Base-by-base conservation (phyloP, 30 jellyfish, hydroid and myxozoan genomes). In the Aurelia coerulea region DNA sequence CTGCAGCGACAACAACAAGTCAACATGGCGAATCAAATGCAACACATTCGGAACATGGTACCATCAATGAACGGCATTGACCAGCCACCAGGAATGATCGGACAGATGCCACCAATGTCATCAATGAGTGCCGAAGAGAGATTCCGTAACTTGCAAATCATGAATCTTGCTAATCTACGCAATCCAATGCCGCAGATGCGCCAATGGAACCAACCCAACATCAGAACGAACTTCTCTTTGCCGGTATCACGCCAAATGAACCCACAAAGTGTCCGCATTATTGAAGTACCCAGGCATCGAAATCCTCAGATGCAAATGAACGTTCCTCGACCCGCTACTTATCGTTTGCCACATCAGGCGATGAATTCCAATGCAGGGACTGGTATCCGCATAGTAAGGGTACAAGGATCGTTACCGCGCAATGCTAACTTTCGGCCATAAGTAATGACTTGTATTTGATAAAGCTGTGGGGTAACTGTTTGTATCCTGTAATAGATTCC, bases 1-100 rank as follows among this genome's bases (percentile, higher is more conserved):
- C 14, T 39, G 42, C 90, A 80, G 65, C 74, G 68, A 73, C 81
- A 49, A 14, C 92, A 70, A 42, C 92, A 83, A 60, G 81, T 46
- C n/a, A 13, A 29, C 15, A 59, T 83, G 65, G 81, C 73, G 65
- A 35, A 18, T 51, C 86, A 62, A 51, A 72, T 71, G 17, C 93
- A 74, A 41, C 75, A 74, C 4, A 10, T 84, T 51, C 88, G 68
- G 2, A 77, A 37, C 13, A 74, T 50, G 0, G 50, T 12, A 10
- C 42, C 37, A 18, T 4, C 34, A 29, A 50, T 31, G 76, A 23
- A 31, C 4, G 64, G 65, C 13, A 62, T 50, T 56, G 13, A 17
- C 32, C 39, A 39, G 51, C 83, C 17, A 19, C 58, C 76, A 9
- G 34, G 64, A 70, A 81, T 42, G 14, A 32, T 12, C 54, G 75